A percentile compares a stretch with the other conserved stretches of the same genome.
phyloP scores from a whole-genome alignment of 1,140 invertebrate genomes.

The Pseudomyrmex flavicornis region DNA sequence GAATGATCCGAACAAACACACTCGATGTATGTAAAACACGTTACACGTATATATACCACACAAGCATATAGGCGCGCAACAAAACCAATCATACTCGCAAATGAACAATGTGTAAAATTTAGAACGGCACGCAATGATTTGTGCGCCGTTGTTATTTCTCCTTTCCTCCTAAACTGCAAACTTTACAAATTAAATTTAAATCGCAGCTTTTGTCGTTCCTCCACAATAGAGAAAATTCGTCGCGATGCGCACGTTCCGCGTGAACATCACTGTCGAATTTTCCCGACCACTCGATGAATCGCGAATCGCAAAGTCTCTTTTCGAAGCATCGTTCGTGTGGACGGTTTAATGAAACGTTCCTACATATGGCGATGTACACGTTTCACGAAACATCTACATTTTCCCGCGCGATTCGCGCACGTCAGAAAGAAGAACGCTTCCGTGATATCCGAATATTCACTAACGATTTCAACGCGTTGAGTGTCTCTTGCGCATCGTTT shows the following conservation, averaged over 20 bases:
- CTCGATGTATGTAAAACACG: not conserved
- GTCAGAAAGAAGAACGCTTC: constrained; percentile 5
- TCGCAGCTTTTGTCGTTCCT: constrained; percentile 46
- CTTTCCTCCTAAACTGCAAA: not conserved
- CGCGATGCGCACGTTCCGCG: not conserved
- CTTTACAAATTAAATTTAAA: constrained; percentile 58
- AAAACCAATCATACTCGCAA: constrained; percentile 27
- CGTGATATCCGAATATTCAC: constrained; percentile 35
- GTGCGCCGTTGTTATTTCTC: not conserved
- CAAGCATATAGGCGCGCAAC: constrained; percentile 17
- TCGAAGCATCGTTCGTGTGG: constrained; percentile 1
- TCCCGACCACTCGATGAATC: constrained; percentile 26
- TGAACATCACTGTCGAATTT: constrained; percentile 25
- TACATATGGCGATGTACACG: not conserved
- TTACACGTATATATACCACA: not conserved
- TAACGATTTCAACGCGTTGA: constrained; percentile 15
- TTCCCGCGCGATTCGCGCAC: not conserved
- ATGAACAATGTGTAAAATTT: constrained; percentile 29
- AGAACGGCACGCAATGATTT: not conserved
- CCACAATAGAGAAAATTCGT: constrained; percentile 44
- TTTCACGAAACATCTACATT: not conserved
- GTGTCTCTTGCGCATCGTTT: constrained; percentile 3
- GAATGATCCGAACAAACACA: constrained; percentile 10
- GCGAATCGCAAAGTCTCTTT: constrained; percentile 6
- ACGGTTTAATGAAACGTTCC: constrained; percentile 44